Base-by-base conservation (phyloP, 2,113 vertebrate genomes). In the Megaleporinus macrocephalus region DNA sequence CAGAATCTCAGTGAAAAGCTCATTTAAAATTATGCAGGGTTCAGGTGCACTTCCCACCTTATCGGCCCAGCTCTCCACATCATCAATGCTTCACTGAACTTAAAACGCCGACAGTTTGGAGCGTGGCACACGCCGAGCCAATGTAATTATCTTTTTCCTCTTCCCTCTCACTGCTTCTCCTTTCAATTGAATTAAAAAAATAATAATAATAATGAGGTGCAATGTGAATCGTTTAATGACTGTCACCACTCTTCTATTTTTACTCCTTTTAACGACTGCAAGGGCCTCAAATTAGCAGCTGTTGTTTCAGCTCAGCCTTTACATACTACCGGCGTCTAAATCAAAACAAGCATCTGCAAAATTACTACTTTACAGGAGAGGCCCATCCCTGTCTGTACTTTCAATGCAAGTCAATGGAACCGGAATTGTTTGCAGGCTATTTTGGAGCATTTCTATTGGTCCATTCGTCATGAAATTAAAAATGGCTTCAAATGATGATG, bases 201-300 rank as follows among this genome's bases (percentile, higher is more conserved):
- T 78, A 85, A 85, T 84, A 36, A 79, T 77, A 71, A 82, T 78
- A 85, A 85, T 84, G 76, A 85, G 49, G 66, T 75, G 41, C 53
- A 76, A 82, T 83, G 63, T 27, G 26, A 79, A 80, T 73, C 16
- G 41, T 80, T 78, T 73, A 79, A 82, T 63, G 79, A 82, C 20
- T 73, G 65, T 55, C 62, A 55, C 57, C 33, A 51, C 80, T 55
- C 24, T 2, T 18, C 29, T 26, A 72, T 49, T 55, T 62, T 53
- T 69, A 47, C 16, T 65, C 29, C 49, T 26, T 26, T 65, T 26
- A 61, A 15, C 30, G 26, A 47, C 81, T 61, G 71, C 14, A 18
- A 63, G 51, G 20, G 36, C 20, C 26, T 63, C 44, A 47, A 76
- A 80, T 71, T 26, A 24, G 63, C 44, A 49, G 13, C n/a, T 59